phyloP scores from a whole-genome alignment of 2,888 invertebrate genomes.

The Eilema depressum region DNA sequence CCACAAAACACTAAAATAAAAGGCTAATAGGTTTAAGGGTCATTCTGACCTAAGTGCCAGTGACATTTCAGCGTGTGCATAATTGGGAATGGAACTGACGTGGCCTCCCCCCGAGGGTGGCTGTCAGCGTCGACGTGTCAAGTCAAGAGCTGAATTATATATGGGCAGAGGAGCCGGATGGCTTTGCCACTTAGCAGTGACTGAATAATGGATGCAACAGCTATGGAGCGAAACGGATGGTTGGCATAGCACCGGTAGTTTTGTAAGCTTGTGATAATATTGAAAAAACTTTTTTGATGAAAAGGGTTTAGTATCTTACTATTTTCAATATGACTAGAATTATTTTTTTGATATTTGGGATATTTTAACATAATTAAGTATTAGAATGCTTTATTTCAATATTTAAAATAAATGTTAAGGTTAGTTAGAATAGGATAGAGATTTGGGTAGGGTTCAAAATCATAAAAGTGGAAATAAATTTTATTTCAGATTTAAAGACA shows the following conservation, averaged over 20 bases:
- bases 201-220: conserved; percentile 80
- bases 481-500: too few relatives aligned
- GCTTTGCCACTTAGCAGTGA: conserved; percentile 80
- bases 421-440: too few relatives aligned
- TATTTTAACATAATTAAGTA: too few relatives aligned
- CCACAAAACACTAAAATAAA: conserved; percentile 74
- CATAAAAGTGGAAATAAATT: too few relatives aligned
- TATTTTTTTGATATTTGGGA: too few relatives aligned
- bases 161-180: conserved; percentile 79
- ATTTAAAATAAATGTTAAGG: too few relatives aligned
- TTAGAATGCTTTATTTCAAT: too few relatives aligned
- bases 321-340: too few relatives aligned
- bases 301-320: not conserved
- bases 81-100: conserved; percentile 83
- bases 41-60: conserved; percentile 76
- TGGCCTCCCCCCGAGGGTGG: conserved; percentile 53
- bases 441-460: too few relatives aligned
- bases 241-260: conserved; percentile 51
- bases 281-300: conserved; percentile 2
- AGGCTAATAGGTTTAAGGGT: conserved; percentile 86
- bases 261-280: conserved; percentile 13
- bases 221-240: conserved; percentile 47
- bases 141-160: conserved; percentile 82
- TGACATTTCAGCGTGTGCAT: conserved; percentile 84
- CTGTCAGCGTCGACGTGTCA: conserved; percentile 83